Evolutionary conservation across 2,888 invertebrate genomes (phyloP), one percentile per base, ranked within the genome.

Genomic region (Eupithecia tripunctaria): DNA sequence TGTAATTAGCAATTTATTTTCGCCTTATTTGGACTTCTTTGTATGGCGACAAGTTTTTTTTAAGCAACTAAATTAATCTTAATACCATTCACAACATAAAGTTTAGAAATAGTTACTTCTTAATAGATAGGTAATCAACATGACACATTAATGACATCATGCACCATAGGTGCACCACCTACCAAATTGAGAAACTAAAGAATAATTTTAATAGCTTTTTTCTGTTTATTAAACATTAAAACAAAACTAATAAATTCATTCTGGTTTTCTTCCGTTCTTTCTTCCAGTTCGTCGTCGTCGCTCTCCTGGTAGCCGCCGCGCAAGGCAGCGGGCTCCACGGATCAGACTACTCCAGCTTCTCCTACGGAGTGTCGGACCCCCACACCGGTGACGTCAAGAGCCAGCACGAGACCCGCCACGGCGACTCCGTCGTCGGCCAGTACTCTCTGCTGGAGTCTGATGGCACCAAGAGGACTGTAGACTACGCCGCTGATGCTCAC

Each of bases 341-440:
- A 62, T 89, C 81, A 29, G 89, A 90, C 85, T 91, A 91, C 89
- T 88, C 84, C 82, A 93, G 91, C 88, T 94, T 93, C 89, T 91
- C 93, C 8, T 94, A 94, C 81, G 92, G 92, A 60, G 94, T 94
- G 70, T 87, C 91, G 43, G 94, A 94, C 86, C 94, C 94, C 41
- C 90, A 93, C 87, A 94, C 94, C 84, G 94, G 94, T 59, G 94
- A 94, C 80, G 91, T 92, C 78, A 94, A 94, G 89, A 91, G 90
- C 89, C 96, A 96, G 89, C 95, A 95, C 78, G 96, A 96, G 91
- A 95, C 95, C 74, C 95, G 96, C 74, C 90, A 93, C 77, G 96
- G 96, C 21, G 96, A 96, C 89, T 94, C 94, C 80, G 96, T 96
- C 64, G 95, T 95, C 78, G 94, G 94, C 76, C 94, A 93, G 79